Conservation (phyloP, 2,113 vertebrate species). For the Glaucomys volans region DNA sequence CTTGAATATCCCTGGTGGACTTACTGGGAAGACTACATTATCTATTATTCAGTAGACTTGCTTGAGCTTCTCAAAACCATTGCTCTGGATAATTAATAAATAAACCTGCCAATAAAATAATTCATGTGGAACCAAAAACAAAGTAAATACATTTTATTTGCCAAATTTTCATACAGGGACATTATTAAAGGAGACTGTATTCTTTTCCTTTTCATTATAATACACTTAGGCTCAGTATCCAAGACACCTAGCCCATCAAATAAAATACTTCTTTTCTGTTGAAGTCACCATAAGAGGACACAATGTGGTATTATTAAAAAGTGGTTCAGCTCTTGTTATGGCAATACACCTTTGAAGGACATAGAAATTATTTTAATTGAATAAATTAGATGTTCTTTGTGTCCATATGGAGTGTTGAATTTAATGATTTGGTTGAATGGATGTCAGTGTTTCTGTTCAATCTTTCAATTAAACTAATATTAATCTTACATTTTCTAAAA, state of each 20-base stretch:
- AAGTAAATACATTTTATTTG: constrained; percentile 76
- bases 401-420: constrained; percentile 80
- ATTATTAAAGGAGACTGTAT: constrained; percentile 64
- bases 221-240: not conserved
- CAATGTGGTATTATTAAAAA: constrained; percentile 75
- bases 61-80: constrained; percentile 73
- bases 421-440: constrained; percentile 83
- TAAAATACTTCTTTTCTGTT: constrained; percentile 65
- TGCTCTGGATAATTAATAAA: constrained; percentile 83
- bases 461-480: constrained; percentile 83
- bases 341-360: constrained; percentile 79
- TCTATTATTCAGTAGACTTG: constrained; percentile 77
- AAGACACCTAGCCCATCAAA: constrained; percentile 59
- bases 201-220: constrained; percentile 54
- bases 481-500: constrained; percentile 83
- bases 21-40: constrained; percentile 65
- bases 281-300: constrained; percentile 63
- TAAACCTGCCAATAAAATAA: constrained; percentile 78
- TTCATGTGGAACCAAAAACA: constrained; percentile 73
- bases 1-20: constrained; percentile 65
- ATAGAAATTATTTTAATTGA: constrained; percentile 82
- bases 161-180: constrained; percentile 50
- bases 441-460: constrained; percentile 79
- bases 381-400: constrained; percentile 82
- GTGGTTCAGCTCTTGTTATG: constrained; percentile 73